A percentile compares a stretch with the other conserved stretches of the same genome.
These are phyloP conservation scores for Pilophorus perplexus DNA, from an alignment of 2,888 invertebrate genomes.

Conservation along the genomic window DNA sequence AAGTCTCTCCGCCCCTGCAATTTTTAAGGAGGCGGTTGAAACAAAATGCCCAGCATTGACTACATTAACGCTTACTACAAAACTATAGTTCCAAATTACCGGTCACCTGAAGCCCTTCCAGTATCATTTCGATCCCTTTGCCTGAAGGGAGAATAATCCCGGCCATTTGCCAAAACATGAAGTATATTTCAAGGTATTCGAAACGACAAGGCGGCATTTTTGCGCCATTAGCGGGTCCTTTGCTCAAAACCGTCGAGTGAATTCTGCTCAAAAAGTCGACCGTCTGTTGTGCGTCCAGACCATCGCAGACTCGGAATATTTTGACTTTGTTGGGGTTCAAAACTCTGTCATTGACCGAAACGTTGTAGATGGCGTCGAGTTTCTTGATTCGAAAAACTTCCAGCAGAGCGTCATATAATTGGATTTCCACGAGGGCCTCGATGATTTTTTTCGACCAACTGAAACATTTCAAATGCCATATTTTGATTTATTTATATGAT, in stretches of 20 bases:
- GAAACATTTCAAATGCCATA: too few species aligned
- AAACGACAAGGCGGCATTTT: conserved; percentile 12
- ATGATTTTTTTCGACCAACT: neutral
- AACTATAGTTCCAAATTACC: too few species aligned
- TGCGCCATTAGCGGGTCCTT: too few species aligned
- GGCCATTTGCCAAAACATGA: conserved; percentile 7
- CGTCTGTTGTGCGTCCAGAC: neutral
- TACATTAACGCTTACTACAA: too few species aligned
- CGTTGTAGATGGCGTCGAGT: conserved; percentile 18
- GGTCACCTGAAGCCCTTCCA: neutral
- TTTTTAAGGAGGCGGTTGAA: too few species aligned
- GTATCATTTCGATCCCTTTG: conserved; percentile 1
- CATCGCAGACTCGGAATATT: conserved; percentile 23
- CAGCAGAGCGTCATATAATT: conserved; percentile 2
- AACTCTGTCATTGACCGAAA: neutral
- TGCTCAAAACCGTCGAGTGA: neutral
- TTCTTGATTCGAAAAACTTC: conserved; percentile 20
- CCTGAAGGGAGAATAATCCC: neutral
- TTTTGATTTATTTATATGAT: too few species aligned
- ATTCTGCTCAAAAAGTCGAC: neutral
- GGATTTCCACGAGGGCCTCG: conserved; percentile 22
- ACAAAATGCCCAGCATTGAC: too few species aligned
- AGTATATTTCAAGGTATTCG: conserved; percentile 21
- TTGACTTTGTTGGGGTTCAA: conserved; percentile 10
- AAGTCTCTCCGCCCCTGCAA: too few species aligned